Evolutionary conservation across 92 coral and sea anemone species (phyloP).

Genomic region (Epizoanthus fatuus): DNA sequence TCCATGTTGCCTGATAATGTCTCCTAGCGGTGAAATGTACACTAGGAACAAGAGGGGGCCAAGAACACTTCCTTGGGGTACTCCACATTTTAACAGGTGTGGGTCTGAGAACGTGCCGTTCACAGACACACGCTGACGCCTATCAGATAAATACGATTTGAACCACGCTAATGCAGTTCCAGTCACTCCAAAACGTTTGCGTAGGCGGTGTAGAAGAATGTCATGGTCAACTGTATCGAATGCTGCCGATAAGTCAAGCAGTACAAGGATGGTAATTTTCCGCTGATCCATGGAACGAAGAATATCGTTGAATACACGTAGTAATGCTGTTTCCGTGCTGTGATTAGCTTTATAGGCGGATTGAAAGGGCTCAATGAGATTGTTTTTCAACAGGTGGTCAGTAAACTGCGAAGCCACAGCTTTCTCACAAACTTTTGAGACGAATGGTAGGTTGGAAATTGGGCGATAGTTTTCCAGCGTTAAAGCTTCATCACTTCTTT

Average conservation of each 20-base stretch:
- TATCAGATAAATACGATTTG: too few species aligned
- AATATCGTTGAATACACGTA: neutral
- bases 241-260: slow-evolving; percentile 6
- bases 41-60: too few species aligned
- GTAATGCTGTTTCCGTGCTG: neutral
- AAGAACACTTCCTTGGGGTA: too few species aligned
- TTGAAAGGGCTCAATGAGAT: too few species aligned
- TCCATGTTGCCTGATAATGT: too few species aligned
- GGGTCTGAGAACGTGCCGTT: too few species aligned
- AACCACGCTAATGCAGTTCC: too few species aligned
- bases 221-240: neutral
- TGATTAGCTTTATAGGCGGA: neutral
- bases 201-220: neutral
- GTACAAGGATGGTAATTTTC: neutral
- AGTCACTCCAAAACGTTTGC: too few species aligned
- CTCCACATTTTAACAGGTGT: too few species aligned
- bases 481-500: neutral
- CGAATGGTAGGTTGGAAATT: slow-evolving; percentile 7
- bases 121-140: too few species aligned
- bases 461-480: neutral
- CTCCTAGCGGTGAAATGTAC: too few species aligned
- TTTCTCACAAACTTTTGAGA: slow-evolving; percentile 20
- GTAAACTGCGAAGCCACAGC: slow-evolving; percentile 5
- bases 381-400: neutral
- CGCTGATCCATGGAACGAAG: neutral